Evolutionary conservation across 2,113 vertebrate genomes (phyloP).

Genomic region (Morphnarchus princeps): DNA sequence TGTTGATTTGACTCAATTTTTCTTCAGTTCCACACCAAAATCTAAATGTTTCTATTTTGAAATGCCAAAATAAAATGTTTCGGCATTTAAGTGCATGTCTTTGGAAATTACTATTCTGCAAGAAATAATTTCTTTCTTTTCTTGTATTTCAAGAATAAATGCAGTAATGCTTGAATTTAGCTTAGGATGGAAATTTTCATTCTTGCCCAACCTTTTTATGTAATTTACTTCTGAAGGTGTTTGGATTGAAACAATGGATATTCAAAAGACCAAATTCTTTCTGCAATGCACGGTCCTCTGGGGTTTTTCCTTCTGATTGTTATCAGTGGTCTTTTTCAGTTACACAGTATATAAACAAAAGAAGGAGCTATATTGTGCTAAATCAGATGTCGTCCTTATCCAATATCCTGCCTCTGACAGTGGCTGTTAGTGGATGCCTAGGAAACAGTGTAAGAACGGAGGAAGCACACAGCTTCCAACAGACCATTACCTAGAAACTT

Average conservation of each 20-base stretch:
- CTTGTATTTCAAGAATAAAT: neutral
- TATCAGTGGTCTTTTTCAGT: slow-evolving; percentile 20
- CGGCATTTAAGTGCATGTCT: neutral
- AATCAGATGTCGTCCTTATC: slow-evolving; percentile 14
- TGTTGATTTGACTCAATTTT: neutral
- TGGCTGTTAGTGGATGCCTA: neutral
- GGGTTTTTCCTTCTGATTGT: slow-evolving; percentile 25
- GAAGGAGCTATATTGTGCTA: slow-evolving; percentile 2
- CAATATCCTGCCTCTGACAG: slow-evolving; percentile 17
- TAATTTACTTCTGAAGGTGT: neutral
- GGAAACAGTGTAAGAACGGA: neutral
- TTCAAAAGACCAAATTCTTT: neutral
- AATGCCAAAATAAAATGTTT: neutral
- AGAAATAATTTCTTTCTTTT: neutral
- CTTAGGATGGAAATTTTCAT: neutral
- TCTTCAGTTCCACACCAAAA: neutral
- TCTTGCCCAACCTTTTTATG: neutral
- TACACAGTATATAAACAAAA: slow-evolving; percentile 8
- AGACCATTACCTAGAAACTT: slow-evolving; percentile 32
- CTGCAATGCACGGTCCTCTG: neutral
- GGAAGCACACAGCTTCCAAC: slow-evolving; percentile 29
- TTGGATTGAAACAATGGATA: slow-evolving; percentile 27
- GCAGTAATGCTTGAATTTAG: neutral
- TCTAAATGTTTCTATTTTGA: neutral
- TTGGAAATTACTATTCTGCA: neutral